Conservation (phyloP, 2,888 invertebrate species). For the Sturmia bella region DNA sequence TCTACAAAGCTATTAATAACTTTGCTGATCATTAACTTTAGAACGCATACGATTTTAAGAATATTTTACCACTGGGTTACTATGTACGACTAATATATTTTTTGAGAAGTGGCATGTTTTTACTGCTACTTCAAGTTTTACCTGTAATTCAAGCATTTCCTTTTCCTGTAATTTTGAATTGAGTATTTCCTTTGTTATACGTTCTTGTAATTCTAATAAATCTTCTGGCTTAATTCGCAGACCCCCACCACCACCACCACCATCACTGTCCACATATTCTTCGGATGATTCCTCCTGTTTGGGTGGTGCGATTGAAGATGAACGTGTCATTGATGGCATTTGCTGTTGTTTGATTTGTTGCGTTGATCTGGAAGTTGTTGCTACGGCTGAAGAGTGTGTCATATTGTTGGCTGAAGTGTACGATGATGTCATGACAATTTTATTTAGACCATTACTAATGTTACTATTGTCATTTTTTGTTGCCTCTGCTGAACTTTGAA, state of each 20-base stretch:
- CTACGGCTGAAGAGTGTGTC: conserved; percentile 37
- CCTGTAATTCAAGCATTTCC: conserved; percentile 82
- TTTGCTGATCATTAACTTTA: too few relatives aligned
- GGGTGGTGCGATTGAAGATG: conserved; percentile 72
- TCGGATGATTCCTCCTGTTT: conserved; percentile 68
- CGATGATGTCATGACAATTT: conserved; percentile 60
- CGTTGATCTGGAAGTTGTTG: conserved; percentile 66
- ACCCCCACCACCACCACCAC: conserved; percentile 60
- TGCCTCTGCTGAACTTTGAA: conserved; percentile 48
- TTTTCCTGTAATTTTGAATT: conserved; percentile 82
- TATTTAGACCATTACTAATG: conserved; percentile 41
- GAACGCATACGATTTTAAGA: too few relatives aligned
- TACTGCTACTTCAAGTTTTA: conserved; percentile 70
- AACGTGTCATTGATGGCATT: conserved; percentile 64
- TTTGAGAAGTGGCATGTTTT: conserved; percentile 7
- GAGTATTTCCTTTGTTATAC: conserved; percentile 82
- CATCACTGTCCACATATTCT: conserved; percentile 56
- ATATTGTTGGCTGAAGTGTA: conserved; percentile 48
- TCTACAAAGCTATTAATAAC: too few relatives aligned
- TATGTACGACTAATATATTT: too few relatives aligned
- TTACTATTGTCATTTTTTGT: conserved; percentile 44
- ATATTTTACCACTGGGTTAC: too few relatives aligned
- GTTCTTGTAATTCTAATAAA: conserved; percentile 81
- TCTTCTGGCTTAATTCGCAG: conserved; percentile 79
- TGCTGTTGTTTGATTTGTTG: conserved; percentile 64